These are phyloP conservation scores for Aculops lycopersici DNA, from an alignment of 1,140 invertebrate genomes.

Conservation along the genomic window DNA sequence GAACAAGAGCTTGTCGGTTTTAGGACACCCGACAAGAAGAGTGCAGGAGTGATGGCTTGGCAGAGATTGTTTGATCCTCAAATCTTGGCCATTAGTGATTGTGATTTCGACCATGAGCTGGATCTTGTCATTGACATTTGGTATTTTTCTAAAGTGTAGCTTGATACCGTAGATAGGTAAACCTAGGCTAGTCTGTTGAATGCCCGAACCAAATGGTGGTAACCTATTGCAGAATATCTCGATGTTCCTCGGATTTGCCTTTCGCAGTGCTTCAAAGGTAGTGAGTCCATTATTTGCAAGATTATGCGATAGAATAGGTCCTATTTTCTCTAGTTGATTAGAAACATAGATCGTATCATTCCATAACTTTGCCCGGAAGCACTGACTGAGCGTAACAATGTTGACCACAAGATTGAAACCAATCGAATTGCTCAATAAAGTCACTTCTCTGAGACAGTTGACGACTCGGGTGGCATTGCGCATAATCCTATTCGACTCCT, in stretches of 20 bases:
- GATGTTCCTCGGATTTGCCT: slow-evolving; percentile 32
- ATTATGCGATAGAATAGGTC: slow-evolving; percentile 24
- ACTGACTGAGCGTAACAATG: slow-evolving; percentile 27
- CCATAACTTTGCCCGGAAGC: slow-evolving; percentile 31
- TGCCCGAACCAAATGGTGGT: slow-evolving; percentile 20
- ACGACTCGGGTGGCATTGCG: slow-evolving; percentile 27
- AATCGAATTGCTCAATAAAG: slow-evolving; percentile 15
- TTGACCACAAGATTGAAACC: slow-evolving; percentile 20
- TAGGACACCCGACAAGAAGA: slow-evolving; percentile 2
- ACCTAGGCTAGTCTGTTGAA: slow-evolving; percentile 14
- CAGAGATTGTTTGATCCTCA: background rate
- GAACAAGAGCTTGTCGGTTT: background rate
- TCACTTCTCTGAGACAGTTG: slow-evolving; percentile 20
- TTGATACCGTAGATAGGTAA: slow-evolving; percentile 19
- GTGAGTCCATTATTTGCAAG: slow-evolving; percentile 29
- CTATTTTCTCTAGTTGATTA: slow-evolving; percentile 34
- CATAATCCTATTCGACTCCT: slow-evolving; percentile 33
- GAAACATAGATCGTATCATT: slow-evolving; percentile 34
- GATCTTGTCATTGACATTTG: slow-evolving; percentile 13
- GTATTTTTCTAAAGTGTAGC: slow-evolving; percentile 25
- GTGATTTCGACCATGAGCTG: background rate
- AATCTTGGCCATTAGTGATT: background rate
- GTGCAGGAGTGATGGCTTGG: slow-evolving; percentile 2
- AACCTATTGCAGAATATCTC: slow-evolving; percentile 25
- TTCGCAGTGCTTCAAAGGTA: slow-evolving; percentile 26